Percentiles rank a stretch among this genome's conserved stretches.
These are phyloP conservation scores for Biston betularia DNA, from an alignment of 2,888 invertebrate species.

Conservation along the genomic window DNA sequence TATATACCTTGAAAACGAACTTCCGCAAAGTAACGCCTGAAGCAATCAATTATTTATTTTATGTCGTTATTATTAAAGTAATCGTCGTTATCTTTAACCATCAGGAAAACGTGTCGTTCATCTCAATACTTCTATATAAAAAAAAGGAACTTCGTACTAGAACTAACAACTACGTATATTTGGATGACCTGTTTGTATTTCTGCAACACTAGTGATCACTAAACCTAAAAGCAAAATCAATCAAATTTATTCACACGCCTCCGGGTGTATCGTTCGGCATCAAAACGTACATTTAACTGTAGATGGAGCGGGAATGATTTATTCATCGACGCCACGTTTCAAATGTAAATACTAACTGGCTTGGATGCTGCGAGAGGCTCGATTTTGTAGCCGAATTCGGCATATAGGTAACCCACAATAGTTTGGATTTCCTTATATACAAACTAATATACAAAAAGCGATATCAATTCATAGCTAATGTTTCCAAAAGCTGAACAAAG, in stretches of 20 bases:
- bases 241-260: constrained; percentile 22
- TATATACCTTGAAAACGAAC: too few species aligned
- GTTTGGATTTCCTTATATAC: neutral
- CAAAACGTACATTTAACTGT: constrained; percentile 36
- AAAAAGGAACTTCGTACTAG: too few species aligned
- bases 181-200: neutral
- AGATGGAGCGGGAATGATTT: constrained; percentile 48
- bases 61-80: too few species aligned
- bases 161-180: too few species aligned
- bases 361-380: constrained; percentile 24
- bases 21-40: too few species aligned
- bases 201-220: neutral
- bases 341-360: constrained; percentile 52
- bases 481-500: too few species aligned
- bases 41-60: too few species aligned
- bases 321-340: constrained; percentile 51
- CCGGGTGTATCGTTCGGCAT: constrained; percentile 18
- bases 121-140: neutral
- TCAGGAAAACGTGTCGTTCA: too few species aligned
- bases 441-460: too few species aligned
- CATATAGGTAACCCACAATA: neutral
- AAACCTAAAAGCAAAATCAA: constrained; percentile 15
- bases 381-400: constrained; percentile 12
- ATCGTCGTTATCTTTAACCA: too few species aligned
- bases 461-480: constrained; percentile 16